These are phyloP conservation scores for Xyliphius kryptos DNA, from an alignment of 2,113 vertebrate species.

Conservation along the genomic window DNA sequence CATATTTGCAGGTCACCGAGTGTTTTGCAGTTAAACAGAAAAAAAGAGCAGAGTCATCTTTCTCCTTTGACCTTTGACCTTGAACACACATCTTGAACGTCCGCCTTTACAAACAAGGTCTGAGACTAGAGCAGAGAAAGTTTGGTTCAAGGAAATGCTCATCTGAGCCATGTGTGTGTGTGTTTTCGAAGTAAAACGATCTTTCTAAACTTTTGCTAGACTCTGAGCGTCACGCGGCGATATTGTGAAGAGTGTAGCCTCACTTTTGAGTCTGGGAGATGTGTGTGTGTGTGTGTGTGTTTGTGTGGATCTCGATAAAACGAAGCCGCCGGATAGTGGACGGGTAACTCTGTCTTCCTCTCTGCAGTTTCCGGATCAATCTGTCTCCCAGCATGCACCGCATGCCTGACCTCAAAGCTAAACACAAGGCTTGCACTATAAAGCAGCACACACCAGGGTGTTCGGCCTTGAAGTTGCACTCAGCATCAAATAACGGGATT, in stretches of 20 bases:
- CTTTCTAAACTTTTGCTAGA: too few relatives aligned
- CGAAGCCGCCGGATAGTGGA: constrained; percentile 59
- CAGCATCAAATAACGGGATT: constrained; percentile 66
- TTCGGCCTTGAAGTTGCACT: constrained; percentile 68
- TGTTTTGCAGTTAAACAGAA: too few relatives aligned
- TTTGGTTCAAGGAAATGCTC: too few relatives aligned
- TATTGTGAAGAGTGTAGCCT: constrained; percentile 18
- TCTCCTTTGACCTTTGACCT: too few relatives aligned
- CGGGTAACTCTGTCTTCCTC: constrained; percentile 65
- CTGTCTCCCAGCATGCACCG: constrained; percentile 65
- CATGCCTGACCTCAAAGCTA: constrained; percentile 61
- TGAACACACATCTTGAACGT: too few relatives aligned
- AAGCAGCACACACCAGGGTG: constrained; percentile 66
- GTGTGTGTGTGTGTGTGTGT: constrained; percentile 18
- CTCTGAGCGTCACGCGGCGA: constrained; percentile 1
- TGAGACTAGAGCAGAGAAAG: too few relatives aligned
- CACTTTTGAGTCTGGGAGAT: background rate
- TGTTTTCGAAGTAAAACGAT: too few relatives aligned
- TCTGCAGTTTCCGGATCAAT: constrained; percentile 66
- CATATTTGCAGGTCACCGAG: too few relatives aligned
- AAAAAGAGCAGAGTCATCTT: too few relatives aligned
- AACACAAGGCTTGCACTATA: constrained; percentile 58
- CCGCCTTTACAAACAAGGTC: too few relatives aligned
- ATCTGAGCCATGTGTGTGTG: too few relatives aligned
- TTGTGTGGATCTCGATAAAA: constrained; percentile 56